Evolutionary conservation across 1,140 invertebrate genomes (phyloP).

Genomic region (Triops cancriformis): DNA sequence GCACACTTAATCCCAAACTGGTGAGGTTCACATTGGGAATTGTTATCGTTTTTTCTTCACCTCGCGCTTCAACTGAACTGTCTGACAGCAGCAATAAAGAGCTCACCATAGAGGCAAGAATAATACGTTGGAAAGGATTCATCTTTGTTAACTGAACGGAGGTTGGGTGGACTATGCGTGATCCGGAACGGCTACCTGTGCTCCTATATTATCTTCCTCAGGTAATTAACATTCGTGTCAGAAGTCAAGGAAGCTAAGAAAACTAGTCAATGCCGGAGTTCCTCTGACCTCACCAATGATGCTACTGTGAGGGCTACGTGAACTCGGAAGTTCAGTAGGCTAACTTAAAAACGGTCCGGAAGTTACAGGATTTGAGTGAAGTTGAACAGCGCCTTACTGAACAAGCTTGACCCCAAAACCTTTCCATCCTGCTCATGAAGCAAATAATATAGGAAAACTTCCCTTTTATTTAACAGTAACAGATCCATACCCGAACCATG

Average conservation of each 20-base stretch:
- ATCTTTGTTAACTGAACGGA: background rate
- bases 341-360: background rate
- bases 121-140: slow-evolving; percentile 1
- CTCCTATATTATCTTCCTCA: background rate
- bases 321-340: background rate
- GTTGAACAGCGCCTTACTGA: background rate
- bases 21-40: background rate
- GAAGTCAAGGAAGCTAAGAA: background rate
- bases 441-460: background rate
- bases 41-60: background rate
- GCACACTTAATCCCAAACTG: background rate
- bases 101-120: background rate
- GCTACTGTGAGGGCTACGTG: background rate
- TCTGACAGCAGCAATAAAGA: background rate
- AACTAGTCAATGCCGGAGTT: background rate
- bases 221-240: background rate
- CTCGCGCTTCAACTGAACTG: background rate
- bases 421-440: background rate
- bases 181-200: background rate
- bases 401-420: too few relatives aligned
- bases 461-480: background rate
- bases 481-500: background rate
- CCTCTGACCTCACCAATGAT: background rate
- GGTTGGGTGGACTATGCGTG: background rate
- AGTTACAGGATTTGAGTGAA: background rate